Conservation (phyloP, 2,113 vertebrate species). For the Merops nubicus region DNA sequence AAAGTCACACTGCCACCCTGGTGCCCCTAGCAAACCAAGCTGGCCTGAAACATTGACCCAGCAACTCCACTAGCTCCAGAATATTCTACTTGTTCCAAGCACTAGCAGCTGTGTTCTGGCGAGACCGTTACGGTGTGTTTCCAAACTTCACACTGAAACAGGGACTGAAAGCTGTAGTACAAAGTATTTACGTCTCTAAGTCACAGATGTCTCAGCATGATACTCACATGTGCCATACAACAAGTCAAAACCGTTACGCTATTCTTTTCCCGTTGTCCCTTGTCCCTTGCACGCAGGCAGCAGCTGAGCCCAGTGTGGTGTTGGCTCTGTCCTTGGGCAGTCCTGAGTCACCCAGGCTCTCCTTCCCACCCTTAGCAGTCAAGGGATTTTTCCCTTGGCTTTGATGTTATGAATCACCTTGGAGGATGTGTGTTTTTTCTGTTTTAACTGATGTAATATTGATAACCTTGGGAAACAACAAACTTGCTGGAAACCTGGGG, state of each 20-base stretch:
- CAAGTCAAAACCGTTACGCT: neutral
- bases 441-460: neutral
- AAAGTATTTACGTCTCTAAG: neutral
- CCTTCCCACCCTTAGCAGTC: conserved; percentile 18
- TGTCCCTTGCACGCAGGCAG: neutral
- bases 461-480: neutral
- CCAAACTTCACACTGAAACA: neutral
- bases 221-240: neutral
- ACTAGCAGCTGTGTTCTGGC: neutral
- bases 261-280: neutral
- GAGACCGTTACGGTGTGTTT: neutral
- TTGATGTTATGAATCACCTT: neutral
- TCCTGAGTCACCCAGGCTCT: conserved; percentile 54
- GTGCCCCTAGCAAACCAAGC: neutral
- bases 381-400: conserved; percentile 23
- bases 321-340: conserved; percentile 5
- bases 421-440: neutral
- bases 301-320: neutral
- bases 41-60: neutral
- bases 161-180: neutral
- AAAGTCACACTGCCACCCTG: neutral
- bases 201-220: neutral
- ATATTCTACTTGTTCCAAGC: neutral
- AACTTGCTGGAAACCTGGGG: neutral
- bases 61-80: neutral